Conservation (phyloP, 2,797 vertebrate genomes). For the Eulemur mongoz region DNA sequence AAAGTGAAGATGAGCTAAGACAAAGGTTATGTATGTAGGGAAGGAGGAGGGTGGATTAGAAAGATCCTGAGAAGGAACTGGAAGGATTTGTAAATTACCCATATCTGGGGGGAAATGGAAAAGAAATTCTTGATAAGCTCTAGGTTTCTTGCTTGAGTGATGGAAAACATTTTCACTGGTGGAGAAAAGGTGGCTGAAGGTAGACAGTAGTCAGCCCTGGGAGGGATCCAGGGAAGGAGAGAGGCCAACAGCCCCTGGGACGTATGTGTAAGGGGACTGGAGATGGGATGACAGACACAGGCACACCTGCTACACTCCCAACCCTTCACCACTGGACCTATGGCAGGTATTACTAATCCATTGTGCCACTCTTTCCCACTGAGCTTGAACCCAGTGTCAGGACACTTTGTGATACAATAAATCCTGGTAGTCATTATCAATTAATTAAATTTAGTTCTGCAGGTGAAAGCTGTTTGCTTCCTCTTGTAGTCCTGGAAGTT, state of each 20-base stretch:
- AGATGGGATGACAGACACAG: not conserved
- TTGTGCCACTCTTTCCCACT: not conserved
- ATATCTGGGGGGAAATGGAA: not conserved
- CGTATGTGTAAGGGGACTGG: not conserved
- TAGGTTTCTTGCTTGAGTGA: not conserved
- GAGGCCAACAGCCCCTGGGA: not conserved
- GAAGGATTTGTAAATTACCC: not conserved
- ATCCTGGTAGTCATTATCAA: not conserved
- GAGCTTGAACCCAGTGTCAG: not conserved
- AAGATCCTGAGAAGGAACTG: not conserved
- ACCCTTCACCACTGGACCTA: not conserved
- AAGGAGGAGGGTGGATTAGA: not conserved
- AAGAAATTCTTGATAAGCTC: not conserved
- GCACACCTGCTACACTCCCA: not conserved
- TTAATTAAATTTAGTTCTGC: not conserved
- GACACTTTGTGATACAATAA: not conserved
- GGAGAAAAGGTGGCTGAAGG: not conserved
- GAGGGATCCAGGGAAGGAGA: not conserved
- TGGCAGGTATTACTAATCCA: not conserved
- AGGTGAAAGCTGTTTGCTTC: not conserved
- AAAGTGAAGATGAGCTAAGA: not conserved
- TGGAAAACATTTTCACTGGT: not conserved
- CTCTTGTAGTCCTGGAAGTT: not conserved
- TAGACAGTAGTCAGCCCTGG: not conserved
- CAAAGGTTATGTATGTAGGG: not conserved